Evolutionary conservation across 2,888 invertebrate genomes (phyloP), one percentile per base, ranked within the genome.

Genomic region (Clivina fossor): DNA sequence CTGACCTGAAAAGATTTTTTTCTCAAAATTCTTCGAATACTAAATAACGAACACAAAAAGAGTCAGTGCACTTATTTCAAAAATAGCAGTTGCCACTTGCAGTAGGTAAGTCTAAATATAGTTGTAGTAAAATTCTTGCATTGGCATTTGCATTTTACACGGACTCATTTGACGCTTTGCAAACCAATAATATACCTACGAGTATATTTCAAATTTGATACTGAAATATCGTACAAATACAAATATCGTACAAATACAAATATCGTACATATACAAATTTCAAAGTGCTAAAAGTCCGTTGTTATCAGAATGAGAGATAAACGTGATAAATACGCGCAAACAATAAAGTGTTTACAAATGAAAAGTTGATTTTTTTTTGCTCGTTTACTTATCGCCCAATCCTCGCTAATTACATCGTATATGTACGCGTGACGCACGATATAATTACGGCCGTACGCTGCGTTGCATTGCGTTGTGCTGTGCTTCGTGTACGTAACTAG

Each of bases 331-430:
- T 43, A 43, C 28, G 13, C 18, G 2, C 13, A 33, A n/a, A 38
- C 38, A 38, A 38, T 38, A 18, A 15, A 9, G 38, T 15, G 18
- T 18, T 16, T 16, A 19, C 18, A 18, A 18, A 38, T 16, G n/a
- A 18, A 38, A 4, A 38, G 24, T 22, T 24, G 32, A 16, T 19
- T 15, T 20, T 8, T 43, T 32, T 35, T 53, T 53, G 18, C 44
- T 53, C 44, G 44, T 53, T 44, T 38, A 44, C 53, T 53, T 53
- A 53, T 53, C 53, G 24, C 28, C 44, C 15, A n/a, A 16, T 26
- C 19, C 44, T n/a, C n/a, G n/a, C n/a, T 44, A 44, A 51, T 53
- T 53, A 44, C 44, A 44, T 20, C 28, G 53, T 44, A 41, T 41
- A 50, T 43, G 20, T n/a, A n/a, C 40, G 53, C 44, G 44, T 53